Base-by-base conservation (phyloP, 1,140 invertebrate genomes). In the Brachionus rubens region DNA sequence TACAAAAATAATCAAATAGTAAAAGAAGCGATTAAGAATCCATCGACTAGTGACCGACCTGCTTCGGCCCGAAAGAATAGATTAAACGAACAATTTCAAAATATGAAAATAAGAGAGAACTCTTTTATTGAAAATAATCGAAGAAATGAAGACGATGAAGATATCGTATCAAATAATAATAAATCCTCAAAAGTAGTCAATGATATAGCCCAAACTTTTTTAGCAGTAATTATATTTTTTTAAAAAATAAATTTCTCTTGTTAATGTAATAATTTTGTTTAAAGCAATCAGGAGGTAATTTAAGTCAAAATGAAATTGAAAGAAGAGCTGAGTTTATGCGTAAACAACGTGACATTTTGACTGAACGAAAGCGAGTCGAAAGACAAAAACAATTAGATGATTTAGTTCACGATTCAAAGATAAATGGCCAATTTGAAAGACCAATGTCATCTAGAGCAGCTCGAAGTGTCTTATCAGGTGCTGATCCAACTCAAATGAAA, bases 301-400 rank as follows among this genome's bases (percentile, higher is more conserved):
- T 59, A 21, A 59, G 54, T 36, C 54, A 59, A 36, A 59, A 30
- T 59, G 54, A 59, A 59, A 33, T 59, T 33, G 54, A 59, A 9
- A 33, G 54, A 59, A 33, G 54, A 16, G 54, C 54, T 16, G 54
- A 59, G 0, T 59, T 59, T 36, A 59, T 59, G 54, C 3, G 54
- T 33, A 59, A 16, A 36, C 54, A 59, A 36, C 33, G 54, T 16
- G 54, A 59, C 9, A 59, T 59, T 59, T 59, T 59, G 30, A n/a
- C 33, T 6, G 54, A 59, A 36, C 30, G 19, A 16, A 59, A 59
- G 7, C 12, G 33, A 19, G 7, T 59, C 3, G 54, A 59, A 10
- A 40, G 54, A 59, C 54, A 59, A 36, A 59, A 59, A 33, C 54
- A 59, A 59, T 36, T 59, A 19, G 30, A 59, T 59, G 54, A 59